These are phyloP conservation scores for Diadema setosum DNA, from an alignment of 35 echinoderm and acorn worm genomes.

Conservation along the genomic window DNA sequence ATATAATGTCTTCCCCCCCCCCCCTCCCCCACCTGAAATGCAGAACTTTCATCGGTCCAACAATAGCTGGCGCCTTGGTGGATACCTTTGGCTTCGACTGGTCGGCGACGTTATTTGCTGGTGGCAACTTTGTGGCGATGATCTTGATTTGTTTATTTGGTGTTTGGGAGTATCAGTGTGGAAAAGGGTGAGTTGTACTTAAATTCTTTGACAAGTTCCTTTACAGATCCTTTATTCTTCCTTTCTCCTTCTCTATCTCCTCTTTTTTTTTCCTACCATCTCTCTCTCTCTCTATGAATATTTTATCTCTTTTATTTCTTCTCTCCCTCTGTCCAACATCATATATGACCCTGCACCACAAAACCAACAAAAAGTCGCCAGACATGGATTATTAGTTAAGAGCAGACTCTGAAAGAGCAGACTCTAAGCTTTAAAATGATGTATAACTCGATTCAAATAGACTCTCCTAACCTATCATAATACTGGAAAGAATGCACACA, in stretches of 20 bases:
- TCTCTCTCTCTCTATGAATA: not conserved
- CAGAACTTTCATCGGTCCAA: slow-evolving; percentile 58
- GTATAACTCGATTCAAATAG: no score
- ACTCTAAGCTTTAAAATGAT: no score
- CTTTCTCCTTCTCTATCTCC: not conserved
- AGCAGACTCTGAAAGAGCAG: no score
- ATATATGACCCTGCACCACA: not conserved
- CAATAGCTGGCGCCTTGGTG: slow-evolving; percentile 22
- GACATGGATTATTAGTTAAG: no score
- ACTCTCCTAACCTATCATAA: no score
- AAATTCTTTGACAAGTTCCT: no score
- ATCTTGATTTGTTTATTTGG: slow-evolving; percentile 39
- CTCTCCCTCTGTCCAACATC: not conserved
- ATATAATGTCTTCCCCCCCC: no score
- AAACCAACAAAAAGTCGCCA: no score
- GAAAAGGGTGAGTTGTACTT: slow-evolving; percentile 64
- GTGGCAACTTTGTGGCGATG: slow-evolving; percentile 18
- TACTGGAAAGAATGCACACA: no score
- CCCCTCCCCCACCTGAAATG: no score
- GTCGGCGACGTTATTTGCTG: slow-evolving; percentile 40
- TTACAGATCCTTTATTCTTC: not conserved
- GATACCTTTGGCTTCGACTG: slow-evolving; percentile 28
- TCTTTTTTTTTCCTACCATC: not conserved
- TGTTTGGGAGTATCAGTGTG: slow-evolving; percentile 68
- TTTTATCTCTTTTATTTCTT: not conserved